Evolutionary conservation across 2,888 invertebrate species (phyloP), one percentile per base, ranked within the genome.

Genomic region (Augiades crinisus): DNA sequence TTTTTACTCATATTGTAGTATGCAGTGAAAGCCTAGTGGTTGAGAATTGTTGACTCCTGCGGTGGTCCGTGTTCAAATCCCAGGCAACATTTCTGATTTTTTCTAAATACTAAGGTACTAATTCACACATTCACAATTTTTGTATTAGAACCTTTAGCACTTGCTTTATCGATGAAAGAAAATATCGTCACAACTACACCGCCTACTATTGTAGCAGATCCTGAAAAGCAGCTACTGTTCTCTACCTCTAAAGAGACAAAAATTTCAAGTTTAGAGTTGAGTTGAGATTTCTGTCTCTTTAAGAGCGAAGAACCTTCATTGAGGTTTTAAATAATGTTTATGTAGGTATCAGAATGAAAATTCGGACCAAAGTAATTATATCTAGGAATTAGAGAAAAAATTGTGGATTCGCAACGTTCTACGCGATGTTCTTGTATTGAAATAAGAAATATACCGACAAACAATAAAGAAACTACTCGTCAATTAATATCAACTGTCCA

Each of bases 361-460:
- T 14, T 6, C 37, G 6, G 37, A 37, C 1, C 46, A 46, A 37
- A 16, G 24, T 13, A 37, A 22, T 10, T 34, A 45, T 4, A 47
- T 37, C 12, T n/a, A 13, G 12, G 36, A 47, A 36, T 12, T 47
- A 0, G 46, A 47, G 13, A 36, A 37, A 13, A 47, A 12, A 36
- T 47, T 1, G 17, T 30, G 7, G 46, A 47, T 6, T 17, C 30
- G 1, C 19, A 47, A 17, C 37, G 27, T 5, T 3, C 14, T 1
- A 37, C 37, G 5, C 46, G 46, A 8, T 47, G 37, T 2, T 47
- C 46, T 2, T 24, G 27, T 8, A 19, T 47, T n/a, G 46, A 37
- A 19, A 37, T 47, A 16, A 16, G 46, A 27, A 47, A 47, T 13
- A 27, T 47, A 6, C 37, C 46, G 19, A 13, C 10, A n/a, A 27